Conservation (phyloP, 2,113 vertebrate species). For the Columbina picui region DNA sequence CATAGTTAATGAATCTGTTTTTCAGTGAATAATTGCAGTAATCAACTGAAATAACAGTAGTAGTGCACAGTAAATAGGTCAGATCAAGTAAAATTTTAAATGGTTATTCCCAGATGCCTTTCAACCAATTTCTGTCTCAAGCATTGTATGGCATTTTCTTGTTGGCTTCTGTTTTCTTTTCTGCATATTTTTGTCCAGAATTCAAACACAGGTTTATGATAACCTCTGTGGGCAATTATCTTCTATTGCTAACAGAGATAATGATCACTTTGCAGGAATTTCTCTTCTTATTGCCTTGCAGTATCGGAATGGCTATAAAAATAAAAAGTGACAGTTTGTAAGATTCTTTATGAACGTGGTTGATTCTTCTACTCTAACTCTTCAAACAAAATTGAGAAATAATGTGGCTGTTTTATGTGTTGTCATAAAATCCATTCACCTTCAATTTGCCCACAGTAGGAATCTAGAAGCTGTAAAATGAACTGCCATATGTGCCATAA, state of each 20-base stretch:
- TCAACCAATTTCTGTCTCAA: neutral
- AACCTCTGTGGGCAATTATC: neutral
- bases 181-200: neutral
- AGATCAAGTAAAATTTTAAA: slow-evolving; percentile 11
- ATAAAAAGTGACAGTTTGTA: neutral
- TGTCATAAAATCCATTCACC: neutral
- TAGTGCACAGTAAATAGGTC: slow-evolving; percentile 35
- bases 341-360: neutral
- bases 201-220: neutral
- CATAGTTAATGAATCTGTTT: neutral
- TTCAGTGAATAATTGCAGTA: slow-evolving; percentile 28
- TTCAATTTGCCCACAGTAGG: neutral
- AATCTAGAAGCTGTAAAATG: neutral
- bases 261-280: neutral
- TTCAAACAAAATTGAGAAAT: neutral
- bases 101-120: neutral
- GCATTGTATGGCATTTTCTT: neutral
- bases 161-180: neutral
- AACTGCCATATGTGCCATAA: neutral
- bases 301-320: neutral
- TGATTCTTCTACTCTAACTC: neutral
- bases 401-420: neutral
- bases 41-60: slow-evolving; percentile 24
- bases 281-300: neutral
- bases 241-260: neutral